These are phyloP conservation scores for Pheosia gnoma DNA, from an alignment of 2,888 invertebrate genomes.

Conservation along the genomic window DNA sequence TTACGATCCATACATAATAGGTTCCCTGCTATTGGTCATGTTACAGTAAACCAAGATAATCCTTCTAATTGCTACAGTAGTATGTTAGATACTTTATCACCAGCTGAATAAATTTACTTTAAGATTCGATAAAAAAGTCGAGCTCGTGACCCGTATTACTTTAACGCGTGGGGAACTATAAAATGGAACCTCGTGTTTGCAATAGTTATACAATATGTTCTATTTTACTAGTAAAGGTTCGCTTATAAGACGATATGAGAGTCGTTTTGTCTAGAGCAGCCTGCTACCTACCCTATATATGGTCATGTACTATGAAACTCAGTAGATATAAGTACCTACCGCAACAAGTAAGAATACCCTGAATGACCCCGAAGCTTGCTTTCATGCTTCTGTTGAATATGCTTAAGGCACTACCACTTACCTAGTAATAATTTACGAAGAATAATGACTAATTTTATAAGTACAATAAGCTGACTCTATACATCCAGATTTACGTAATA, in stretches of 20 bases:
- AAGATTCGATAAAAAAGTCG: not conserved
- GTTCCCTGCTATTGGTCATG: too few species aligned
- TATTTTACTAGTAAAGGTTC: not conserved
- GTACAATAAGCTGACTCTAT: not conserved
- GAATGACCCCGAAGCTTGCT: too few species aligned
- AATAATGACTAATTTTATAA: not conserved
- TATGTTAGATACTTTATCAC: not conserved
- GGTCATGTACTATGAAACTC: too few species aligned
- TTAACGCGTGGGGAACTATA: not conserved
- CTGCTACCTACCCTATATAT: too few species aligned
- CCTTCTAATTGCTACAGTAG: not conserved
- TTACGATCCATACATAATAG: too few species aligned
- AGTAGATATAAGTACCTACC: too few species aligned
- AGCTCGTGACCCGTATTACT: not conserved
- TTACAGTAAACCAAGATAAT: too few species aligned
- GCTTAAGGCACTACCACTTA: too few species aligned
- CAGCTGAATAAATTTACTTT: constrained; percentile 1
- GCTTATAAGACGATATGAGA: too few species aligned
- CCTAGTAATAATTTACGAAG: not conserved
- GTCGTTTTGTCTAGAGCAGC: too few species aligned
- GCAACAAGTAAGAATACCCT: too few species aligned
- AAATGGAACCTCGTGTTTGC: not conserved
- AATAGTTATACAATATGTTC: not conserved
- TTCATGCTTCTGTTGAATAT: too few species aligned
- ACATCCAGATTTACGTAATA: not conserved